A percentile compares a stretch with the other conserved stretches of the same genome.
phyloP scores from a whole-genome alignment of 1,140 invertebrate genomes.

The Magallana ariakensis region DNA sequence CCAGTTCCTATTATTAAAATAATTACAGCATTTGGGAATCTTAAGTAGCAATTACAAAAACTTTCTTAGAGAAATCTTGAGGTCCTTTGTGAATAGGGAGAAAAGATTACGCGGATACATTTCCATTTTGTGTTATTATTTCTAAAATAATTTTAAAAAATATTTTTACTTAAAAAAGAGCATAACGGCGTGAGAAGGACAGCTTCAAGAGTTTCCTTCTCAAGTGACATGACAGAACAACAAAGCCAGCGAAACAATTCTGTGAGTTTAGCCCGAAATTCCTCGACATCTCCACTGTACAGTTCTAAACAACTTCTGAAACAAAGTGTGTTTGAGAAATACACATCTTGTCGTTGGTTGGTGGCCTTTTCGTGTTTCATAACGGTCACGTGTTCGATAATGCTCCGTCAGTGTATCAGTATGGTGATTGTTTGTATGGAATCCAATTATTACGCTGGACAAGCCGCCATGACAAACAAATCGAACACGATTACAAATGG shows the following conservation, averaged over 20 bases:
- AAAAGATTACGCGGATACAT: background rate
- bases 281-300: background rate
- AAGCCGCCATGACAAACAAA: background rate
- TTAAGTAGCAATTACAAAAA: no score
- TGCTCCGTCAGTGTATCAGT: conserved; percentile 42
- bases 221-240: background rate
- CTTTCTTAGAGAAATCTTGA: no score
- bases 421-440: conserved; percentile 37
- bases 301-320: background rate
- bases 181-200: background rate
- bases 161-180: no score
- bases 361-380: conserved; percentile 6
- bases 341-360: conserved; percentile 32
- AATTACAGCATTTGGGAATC: no score
- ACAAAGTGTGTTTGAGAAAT: conserved; percentile 6
- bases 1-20: no score
- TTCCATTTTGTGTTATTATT: no score
- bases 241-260: background rate
- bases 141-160: no score
- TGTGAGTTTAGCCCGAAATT: background rate
- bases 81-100: no score
- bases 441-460: background rate
- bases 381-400: background rate
- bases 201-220: background rate
- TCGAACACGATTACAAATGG: background rate